phyloP scores from a whole-genome alignment of 1,140 invertebrate species.

The Microplitis mediator region DNA sequence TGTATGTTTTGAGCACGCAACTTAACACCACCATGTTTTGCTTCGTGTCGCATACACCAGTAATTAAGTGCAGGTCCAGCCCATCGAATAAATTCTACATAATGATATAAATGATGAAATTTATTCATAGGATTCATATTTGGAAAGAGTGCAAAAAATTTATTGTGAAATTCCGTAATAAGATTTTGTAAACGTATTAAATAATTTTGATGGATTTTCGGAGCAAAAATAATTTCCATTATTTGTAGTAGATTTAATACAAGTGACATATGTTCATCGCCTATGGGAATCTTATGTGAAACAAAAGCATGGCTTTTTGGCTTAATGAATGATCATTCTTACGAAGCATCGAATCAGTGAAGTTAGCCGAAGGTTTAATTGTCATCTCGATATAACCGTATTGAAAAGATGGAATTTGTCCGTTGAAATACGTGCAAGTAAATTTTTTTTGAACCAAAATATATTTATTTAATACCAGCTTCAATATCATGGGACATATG shows the following conservation, averaged over 20 bases:
- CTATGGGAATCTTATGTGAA: slow-evolving; percentile 26
- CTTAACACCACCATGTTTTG: slow-evolving; percentile 32
- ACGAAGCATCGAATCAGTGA: slow-evolving; percentile 32
- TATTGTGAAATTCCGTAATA: slow-evolving; percentile 18
- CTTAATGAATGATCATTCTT: slow-evolving; percentile 32
- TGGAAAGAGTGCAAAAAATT: slow-evolving; percentile 1
- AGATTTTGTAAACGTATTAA: slow-evolving; percentile 21
- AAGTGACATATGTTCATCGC: slow-evolving; percentile 34
- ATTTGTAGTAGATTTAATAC: slow-evolving; percentile 36
- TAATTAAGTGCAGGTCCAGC: slow-evolving; percentile 27
- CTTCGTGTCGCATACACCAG: slow-evolving; percentile 29
- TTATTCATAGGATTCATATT: slow-evolving; percentile 13
- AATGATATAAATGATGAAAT: slow-evolving; percentile 30
- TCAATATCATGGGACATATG: slow-evolving; percentile 31
- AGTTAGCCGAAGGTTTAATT: slow-evolving; percentile 42
- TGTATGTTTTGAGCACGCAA: neutral
- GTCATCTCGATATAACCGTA: slow-evolving; percentile 35
- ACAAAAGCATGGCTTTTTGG: slow-evolving; percentile 42
- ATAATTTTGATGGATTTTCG: slow-evolving; percentile 24
- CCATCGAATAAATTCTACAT: slow-evolving; percentile 11
- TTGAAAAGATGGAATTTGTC: slow-evolving; percentile 32
- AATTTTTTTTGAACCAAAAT: slow-evolving; percentile 23
- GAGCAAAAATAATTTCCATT: slow-evolving; percentile 45
- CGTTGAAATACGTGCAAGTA: slow-evolving; percentile 31
- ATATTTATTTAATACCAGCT: slow-evolving; percentile 29